Evolutionary conservation across 2,888 invertebrate species (phyloP).

Genomic region (Cantharis nigra): DNA sequence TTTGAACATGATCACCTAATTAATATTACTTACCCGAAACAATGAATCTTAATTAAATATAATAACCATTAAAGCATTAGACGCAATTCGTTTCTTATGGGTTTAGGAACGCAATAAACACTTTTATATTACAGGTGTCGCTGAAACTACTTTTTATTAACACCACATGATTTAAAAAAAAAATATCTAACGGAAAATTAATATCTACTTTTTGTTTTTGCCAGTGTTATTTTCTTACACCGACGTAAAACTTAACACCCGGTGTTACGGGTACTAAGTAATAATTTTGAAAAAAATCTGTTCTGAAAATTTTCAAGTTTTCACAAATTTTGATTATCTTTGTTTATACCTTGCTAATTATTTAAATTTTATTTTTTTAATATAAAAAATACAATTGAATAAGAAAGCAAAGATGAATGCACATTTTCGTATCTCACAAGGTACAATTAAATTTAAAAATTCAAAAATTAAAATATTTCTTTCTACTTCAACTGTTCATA

Average conservation of each 20-base stretch:
- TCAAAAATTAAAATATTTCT: background rate
- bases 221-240: background rate
- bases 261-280: background rate
- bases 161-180: background rate
- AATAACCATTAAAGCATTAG: background rate
- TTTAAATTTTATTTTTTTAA: too few species aligned
- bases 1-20: background rate
- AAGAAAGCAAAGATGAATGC: background rate
- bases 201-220: background rate
- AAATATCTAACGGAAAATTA: background rate
- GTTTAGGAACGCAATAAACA: background rate
- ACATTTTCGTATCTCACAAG: background rate
- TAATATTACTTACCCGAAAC: background rate
- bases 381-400: background rate
- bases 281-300: too few species aligned
- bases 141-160: background rate
- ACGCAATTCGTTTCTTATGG: conserved; percentile 10
- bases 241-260: background rate
- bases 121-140: background rate
- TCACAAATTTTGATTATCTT: too few species aligned
- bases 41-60: background rate
- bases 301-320: too few species aligned
- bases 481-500: background rate
- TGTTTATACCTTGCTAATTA: too few species aligned
- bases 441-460: background rate